A percentile compares a stretch with the other conserved stretches of the same genome.
Evolutionary conservation across 2,888 invertebrate genomes (phyloP).

Genomic region (Ochlodes sylvanus): DNA sequence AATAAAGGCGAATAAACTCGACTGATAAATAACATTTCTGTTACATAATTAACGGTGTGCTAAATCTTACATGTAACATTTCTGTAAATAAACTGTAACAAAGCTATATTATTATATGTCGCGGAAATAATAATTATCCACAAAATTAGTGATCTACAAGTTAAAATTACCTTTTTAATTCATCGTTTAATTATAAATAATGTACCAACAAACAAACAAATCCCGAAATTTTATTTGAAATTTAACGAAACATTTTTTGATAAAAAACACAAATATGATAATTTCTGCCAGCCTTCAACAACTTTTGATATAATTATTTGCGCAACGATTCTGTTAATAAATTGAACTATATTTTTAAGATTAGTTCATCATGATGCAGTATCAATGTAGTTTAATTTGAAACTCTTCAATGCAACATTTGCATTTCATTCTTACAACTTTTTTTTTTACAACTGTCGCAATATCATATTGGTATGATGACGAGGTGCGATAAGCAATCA

Average conservation of each 20-base stretch:
- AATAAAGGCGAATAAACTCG: slow-evolving; percentile 10
- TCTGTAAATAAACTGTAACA: not conserved
- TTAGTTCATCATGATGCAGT: too few relatives aligned
- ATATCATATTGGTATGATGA: not conserved
- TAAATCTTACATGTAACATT: not conserved
- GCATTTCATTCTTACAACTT: not conserved
- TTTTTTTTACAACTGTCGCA: not conserved
- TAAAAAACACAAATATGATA: too few relatives aligned
- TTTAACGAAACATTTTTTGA: too few relatives aligned
- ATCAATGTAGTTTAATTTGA: too few relatives aligned
- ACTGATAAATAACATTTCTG: slow-evolving; percentile 5
- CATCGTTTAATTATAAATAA: too few relatives aligned
- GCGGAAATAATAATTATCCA: not conserved
- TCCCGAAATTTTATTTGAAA: too few relatives aligned
- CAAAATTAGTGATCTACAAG: not conserved
- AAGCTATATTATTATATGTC: not conserved
- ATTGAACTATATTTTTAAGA: too few relatives aligned
- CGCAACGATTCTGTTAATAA: too few relatives aligned
- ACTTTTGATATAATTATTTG: too few relatives aligned
- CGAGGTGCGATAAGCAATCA: not conserved
- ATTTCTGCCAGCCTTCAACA: too few relatives aligned
- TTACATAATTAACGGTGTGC: not conserved
- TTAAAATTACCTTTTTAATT: too few relatives aligned
- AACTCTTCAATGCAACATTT: not conserved
- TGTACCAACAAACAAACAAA: too few relatives aligned